These are phyloP conservation scores for Cyrtorhinus lividipennis DNA, from an alignment of 1,140 invertebrate species.

Conservation along the genomic window DNA sequence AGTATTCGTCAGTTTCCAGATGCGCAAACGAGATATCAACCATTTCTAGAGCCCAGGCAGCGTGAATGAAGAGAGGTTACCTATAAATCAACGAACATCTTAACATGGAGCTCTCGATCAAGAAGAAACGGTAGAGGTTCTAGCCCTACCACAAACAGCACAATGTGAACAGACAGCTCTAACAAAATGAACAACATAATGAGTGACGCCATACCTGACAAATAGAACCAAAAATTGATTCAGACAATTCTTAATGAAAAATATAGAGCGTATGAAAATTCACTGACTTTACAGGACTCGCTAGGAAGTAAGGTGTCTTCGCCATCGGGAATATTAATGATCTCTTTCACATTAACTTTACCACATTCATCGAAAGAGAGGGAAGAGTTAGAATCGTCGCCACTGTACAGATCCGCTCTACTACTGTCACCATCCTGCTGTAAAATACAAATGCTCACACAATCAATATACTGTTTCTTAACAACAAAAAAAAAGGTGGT, in stretches of 20 bases:
- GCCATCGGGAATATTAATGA: background rate
- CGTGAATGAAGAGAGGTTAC: too few relatives aligned
- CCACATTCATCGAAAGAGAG: slow-evolving; percentile 21
- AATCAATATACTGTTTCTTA: too few relatives aligned
- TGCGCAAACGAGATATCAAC: too few relatives aligned
- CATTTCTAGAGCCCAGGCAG: too few relatives aligned
- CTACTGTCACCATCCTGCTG: background rate
- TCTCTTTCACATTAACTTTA: background rate
- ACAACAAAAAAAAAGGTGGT: too few relatives aligned
- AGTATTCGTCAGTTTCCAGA: too few relatives aligned
- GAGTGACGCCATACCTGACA: background rate
- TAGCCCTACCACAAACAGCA: too few relatives aligned
- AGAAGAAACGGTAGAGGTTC: too few relatives aligned
- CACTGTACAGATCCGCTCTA: slow-evolving; percentile 11
- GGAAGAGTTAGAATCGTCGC: slow-evolving; percentile 23
- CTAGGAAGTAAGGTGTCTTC: background rate
- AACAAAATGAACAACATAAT: background rate
- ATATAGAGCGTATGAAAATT: background rate
- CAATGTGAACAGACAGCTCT: background rate
- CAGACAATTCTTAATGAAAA: background rate
- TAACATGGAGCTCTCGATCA: background rate
- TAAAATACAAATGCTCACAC: too few relatives aligned
- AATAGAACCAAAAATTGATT: background rate
- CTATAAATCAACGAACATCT: too few relatives aligned
- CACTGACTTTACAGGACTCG: slow-evolving; percentile 3